Evolutionary conservation across 2,888 invertebrate species (phyloP), one percentile per base, ranked within the genome.

Genomic region (Habrosyne pyritoides): DNA sequence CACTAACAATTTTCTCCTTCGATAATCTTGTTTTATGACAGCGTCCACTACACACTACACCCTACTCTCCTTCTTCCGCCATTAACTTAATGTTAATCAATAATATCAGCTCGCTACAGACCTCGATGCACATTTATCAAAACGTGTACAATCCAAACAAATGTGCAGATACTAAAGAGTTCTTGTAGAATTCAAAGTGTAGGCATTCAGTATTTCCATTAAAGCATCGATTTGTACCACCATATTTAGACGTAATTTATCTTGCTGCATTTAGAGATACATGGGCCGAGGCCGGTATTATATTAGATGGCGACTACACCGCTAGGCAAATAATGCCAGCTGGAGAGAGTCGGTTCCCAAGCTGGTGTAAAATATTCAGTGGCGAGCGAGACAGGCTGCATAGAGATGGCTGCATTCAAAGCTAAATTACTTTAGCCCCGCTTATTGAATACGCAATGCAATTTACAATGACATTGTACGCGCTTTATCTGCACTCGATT

Each of bases 381-480:
- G 42, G 42, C 42, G 42, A 42, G 8, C 42, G 42, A 42, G 42
- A 6, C 14, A 18, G n/a, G 14, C 18, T 42, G 42, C 42, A 42
- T 42, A 42, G 42, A 42, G 42, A 42, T 18, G 42, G 42, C 42
- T 42, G 42, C 18, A 42, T 42, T 18, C 42, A 18, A 42, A 42
- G 18, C 18, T 42, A 42, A 42, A 42, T 42, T 42, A 42, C 42
- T 42, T 18, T 42, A 6, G 18, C 42, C 18, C 42, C 42, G 18
- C 8, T 18, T 42, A 42, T 42, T 42, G 42, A 42, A 42, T 42
- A 18, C 42, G 42, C 18, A 42, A 42, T 42, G 42, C 14, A 42
- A 42, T 42, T 36, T 14, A 36, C 42, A 18, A 18, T 18, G 42
- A 2, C 33, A n/a, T 33, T 33, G 3, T n/a, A n/a, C n/a, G 33